Conservation (phyloP, 1,140 invertebrate species). For the Ceratina japonica region DNA sequence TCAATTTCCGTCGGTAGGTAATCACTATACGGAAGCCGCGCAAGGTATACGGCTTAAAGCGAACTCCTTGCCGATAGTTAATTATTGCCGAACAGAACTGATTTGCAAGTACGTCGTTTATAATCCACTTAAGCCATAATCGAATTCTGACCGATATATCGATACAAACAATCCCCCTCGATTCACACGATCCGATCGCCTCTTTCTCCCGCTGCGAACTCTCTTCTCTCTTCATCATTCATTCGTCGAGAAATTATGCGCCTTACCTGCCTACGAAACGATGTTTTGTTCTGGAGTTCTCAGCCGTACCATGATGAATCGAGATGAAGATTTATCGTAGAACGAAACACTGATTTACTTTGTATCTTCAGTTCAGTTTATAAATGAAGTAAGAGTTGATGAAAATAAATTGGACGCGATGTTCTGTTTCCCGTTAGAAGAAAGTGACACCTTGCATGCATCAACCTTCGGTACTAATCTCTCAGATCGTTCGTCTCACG, state of each 20-base stretch:
- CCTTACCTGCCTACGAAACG: background rate
- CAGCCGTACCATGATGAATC: too few species aligned
- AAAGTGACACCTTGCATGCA: too few species aligned
- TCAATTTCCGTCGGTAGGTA: slow-evolving; percentile 51
- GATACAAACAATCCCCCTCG: slow-evolving; percentile 51
- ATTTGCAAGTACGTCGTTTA: slow-evolving; percentile 67
- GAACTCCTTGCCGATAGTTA: slow-evolving; percentile 64
- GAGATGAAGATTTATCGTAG: background rate
- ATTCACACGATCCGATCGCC: slow-evolving; percentile 35
- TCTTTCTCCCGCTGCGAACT: too few species aligned
- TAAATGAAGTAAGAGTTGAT: too few species aligned
- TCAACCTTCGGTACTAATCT: too few species aligned
- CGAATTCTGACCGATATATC: slow-evolving; percentile 54
- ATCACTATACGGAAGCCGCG: slow-evolving; percentile 37
- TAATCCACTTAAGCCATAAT: slow-evolving; percentile 65
- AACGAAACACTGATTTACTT: background rate
- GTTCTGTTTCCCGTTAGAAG: too few species aligned
- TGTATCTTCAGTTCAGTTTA: too few species aligned
- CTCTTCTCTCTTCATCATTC: too few species aligned
- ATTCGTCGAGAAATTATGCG: background rate
- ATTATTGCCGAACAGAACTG: slow-evolving; percentile 63
- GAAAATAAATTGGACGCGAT: too few species aligned
- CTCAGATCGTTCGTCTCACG: too few species aligned
- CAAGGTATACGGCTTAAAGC: slow-evolving; percentile 58
- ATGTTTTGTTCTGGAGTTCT: background rate